Conservation (phyloP, 2,888 invertebrate genomes). For the Drosophila austrosaltans region DNA sequence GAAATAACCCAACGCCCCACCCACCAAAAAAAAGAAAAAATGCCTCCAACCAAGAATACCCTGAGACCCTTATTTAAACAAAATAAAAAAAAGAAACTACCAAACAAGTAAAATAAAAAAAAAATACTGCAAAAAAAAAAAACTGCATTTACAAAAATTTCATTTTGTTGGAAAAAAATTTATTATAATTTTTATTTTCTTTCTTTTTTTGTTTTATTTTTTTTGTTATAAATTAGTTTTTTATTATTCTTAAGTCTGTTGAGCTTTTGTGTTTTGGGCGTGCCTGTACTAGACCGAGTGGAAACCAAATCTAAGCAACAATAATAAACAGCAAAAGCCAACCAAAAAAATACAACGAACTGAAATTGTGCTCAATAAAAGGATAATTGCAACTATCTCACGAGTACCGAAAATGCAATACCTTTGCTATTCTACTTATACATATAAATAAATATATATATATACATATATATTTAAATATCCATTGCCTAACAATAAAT, state of each 20-base stretch:
- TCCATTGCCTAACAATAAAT: slow-evolving; percentile 9
- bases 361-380: slow-evolving; percentile 31
- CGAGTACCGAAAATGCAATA: slow-evolving; percentile 55
- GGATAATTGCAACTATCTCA: slow-evolving; percentile 63
- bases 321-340: slow-evolving; percentile 3
- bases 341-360: slow-evolving; percentile 1
- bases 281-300: slow-evolving; percentile 87
- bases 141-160: not conserved
- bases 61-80: slow-evolving; percentile 2
- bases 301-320: slow-evolving; percentile 89
- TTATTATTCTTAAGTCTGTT: slow-evolving; percentile 28
- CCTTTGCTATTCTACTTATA: slow-evolving; percentile 13
- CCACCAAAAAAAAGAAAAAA: no score
- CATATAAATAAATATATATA: slow-evolving; percentile 17
- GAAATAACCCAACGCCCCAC: not conserved
- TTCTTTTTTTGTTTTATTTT: slow-evolving; percentile 40
- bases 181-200: slow-evolving; percentile 27
- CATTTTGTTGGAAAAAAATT: not conserved
- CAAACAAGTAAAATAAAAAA: slow-evolving; percentile 1
- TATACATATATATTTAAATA: slow-evolving; percentile 26
- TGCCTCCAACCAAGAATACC: not conserved
- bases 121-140: not conserved
- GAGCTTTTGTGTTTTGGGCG: slow-evolving; percentile 81
- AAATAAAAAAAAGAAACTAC: not conserved
- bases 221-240: slow-evolving; percentile 3